phyloP scores from a whole-genome alignment of 2,113 vertebrate genomes.

The Andinoacara biseriatus region DNA sequence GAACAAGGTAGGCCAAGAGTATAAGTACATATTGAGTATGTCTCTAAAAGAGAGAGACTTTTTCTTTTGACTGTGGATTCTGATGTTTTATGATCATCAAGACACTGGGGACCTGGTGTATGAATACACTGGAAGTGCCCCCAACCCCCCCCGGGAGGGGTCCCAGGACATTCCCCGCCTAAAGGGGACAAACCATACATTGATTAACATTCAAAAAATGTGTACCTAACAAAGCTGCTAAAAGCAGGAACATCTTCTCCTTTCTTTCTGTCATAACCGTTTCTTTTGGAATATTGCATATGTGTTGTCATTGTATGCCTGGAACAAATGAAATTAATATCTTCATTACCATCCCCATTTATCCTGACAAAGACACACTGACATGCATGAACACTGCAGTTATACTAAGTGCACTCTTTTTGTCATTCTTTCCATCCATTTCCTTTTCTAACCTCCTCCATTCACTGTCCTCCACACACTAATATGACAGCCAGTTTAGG shows the following conservation, averaged over 20 bases:
- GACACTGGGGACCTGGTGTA: slow-evolving; percentile 29
- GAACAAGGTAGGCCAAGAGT: slow-evolving; percentile 89
- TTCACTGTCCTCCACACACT: slow-evolving; percentile 46
- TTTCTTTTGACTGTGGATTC: slow-evolving; percentile 20
- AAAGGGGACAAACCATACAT: slow-evolving; percentile 33
- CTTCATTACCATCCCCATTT: slow-evolving; percentile 42
- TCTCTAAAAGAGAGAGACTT: slow-evolving; percentile 22
- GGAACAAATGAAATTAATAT: slow-evolving; percentile 25
- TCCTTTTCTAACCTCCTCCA: slow-evolving; percentile 45
- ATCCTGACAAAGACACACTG: slow-evolving; percentile 8
- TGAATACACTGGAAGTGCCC: background rate
- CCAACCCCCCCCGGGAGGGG: background rate
- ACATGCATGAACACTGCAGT: slow-evolving; percentile 32
- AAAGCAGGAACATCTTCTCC: slow-evolving; percentile 46
- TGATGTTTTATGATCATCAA: slow-evolving; percentile 26
- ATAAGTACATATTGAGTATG: background rate
- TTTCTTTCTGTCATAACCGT: slow-evolving; percentile 56
- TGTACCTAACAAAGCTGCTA: slow-evolving; percentile 19
- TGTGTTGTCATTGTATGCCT: slow-evolving; percentile 36
- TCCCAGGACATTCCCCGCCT: background rate
- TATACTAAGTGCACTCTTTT: slow-evolving; percentile 15
- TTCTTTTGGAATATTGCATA: slow-evolving; percentile 47
- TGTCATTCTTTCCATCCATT: slow-evolving; percentile 45
- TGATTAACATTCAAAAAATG: slow-evolving; percentile 8
- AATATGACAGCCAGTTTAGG: slow-evolving; percentile 57